Conservation (phyloP, 2,797 vertebrate genomes). For the Coilia nasus region DNA sequence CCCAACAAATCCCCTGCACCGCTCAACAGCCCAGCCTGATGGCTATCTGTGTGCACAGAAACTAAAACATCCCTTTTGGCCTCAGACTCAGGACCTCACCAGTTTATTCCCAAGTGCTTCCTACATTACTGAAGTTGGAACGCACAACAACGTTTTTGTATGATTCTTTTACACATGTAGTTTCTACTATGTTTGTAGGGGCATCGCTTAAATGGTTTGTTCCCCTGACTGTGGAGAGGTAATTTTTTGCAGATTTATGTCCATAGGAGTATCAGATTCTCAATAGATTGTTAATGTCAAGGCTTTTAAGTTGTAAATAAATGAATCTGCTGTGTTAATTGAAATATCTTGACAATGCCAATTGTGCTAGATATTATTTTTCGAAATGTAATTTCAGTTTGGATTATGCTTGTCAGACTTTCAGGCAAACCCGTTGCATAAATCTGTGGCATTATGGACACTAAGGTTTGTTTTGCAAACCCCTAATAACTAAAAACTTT, state of each 20-base stretch:
- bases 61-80: conserved; percentile 23
- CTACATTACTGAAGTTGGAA: background rate
- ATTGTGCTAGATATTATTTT: background rate
- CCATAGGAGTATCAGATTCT: background rate
- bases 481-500: background rate
- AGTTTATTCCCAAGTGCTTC: background rate
- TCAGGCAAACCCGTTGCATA: background rate
- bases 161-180: background rate
- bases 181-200: background rate
- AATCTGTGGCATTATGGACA: background rate
- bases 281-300: background rate
- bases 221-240: background rate
- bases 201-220: background rate
- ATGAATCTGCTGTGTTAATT: background rate
- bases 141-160: background rate
- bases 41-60: conserved; percentile 35
- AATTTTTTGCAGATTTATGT: background rate
- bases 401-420: background rate
- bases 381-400: no score
- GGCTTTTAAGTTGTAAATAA: background rate
- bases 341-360: background rate
- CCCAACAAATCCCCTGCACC: conserved; percentile 3
- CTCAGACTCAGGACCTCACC: background rate
- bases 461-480: background rate
- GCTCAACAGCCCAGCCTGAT: conserved; percentile 26